Base-by-base conservation (phyloP, 2,888 invertebrate genomes). In the Polietes domitor region DNA sequence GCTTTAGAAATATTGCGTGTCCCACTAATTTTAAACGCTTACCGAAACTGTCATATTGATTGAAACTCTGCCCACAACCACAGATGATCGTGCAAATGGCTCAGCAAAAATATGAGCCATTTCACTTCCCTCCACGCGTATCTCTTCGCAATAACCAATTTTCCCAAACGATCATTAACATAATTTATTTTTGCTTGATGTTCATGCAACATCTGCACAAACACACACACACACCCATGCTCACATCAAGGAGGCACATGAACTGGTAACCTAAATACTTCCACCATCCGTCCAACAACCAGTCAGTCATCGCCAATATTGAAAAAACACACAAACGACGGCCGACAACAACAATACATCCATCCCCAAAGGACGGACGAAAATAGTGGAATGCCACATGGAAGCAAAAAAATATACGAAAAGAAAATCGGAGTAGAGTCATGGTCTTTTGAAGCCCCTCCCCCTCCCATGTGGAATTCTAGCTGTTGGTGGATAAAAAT, bases 261-360 rank as follows among this genome's bases (percentile, higher is more conserved):
- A 81, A 85, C 84, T 85, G 81, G 84, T 85, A 85, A 85, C 84
- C 84, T 73, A 85, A 85, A 85, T 84, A 65, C 74, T 74, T 26
- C 75, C 24, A 77, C 19, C 7, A 32, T 68, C 53, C 55, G 61
- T 32, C 65, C 32, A 32, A n/a, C 7, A 7, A 3, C 32, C 3
- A 37, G 4, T 12, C 53, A 72, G 21, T 74, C 72, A 76, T 73
- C 75, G 63, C 72, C 80, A 76, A 77, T 72, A 83, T 74, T 12
- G 17, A 19, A 65, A 65, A 41, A 71, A n/a, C 9, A 70, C n/a
- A 61, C 37, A 63, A 53, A 28, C 26, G 37, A 47, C 10, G 63
- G 50, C 28, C n/a, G 50, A 55, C 55, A 6, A 55, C n/a, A 55
- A 72, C 72, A 58, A 50, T 26, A 24, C 37, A 78, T 10, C 9